Conservation (phyloP, 2,113 vertebrate genomes). For the Onychostruthus taczanowskii region DNA sequence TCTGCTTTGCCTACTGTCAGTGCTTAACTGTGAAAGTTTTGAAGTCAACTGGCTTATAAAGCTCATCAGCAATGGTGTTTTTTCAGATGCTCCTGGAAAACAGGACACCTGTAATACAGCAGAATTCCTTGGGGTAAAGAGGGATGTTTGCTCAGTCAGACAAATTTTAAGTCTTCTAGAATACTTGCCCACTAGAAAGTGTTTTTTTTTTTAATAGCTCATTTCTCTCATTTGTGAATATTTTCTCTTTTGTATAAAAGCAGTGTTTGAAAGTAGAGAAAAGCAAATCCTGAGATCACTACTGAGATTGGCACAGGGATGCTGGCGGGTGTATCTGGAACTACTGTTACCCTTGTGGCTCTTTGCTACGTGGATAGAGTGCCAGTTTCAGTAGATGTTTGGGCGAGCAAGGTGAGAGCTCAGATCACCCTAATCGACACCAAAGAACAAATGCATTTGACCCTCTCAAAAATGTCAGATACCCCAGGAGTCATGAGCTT, state of each 20-base stretch:
- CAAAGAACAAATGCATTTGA: neutral
- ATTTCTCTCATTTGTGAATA: neutral
- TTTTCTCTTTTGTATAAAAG: neutral
- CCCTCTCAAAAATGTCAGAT: fast-evolving
- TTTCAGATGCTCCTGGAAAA: neutral
- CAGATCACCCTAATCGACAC: neutral
- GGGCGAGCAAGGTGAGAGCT: fast-evolving
- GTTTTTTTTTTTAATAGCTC: neutral
- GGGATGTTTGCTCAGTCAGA: neutral
- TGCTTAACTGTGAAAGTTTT: neutral
- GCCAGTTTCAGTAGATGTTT: neutral
- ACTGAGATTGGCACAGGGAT: too few species aligned
- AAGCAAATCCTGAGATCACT: neutral
- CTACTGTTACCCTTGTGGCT: neutral
- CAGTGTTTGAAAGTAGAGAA: neutral
- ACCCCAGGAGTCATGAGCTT: neutral
- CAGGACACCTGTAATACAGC: neutral
- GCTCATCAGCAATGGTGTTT: neutral
- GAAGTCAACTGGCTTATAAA: neutral
- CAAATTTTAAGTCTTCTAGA: neutral
- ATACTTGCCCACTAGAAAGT: neutral
- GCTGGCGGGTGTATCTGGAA: neutral
- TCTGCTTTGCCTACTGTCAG: neutral
- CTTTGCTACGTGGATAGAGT: neutral
- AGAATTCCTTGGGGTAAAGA: neutral